phyloP scores from a whole-genome alignment of 1,140 invertebrate genomes.

The Ylistrum balloti region DNA sequence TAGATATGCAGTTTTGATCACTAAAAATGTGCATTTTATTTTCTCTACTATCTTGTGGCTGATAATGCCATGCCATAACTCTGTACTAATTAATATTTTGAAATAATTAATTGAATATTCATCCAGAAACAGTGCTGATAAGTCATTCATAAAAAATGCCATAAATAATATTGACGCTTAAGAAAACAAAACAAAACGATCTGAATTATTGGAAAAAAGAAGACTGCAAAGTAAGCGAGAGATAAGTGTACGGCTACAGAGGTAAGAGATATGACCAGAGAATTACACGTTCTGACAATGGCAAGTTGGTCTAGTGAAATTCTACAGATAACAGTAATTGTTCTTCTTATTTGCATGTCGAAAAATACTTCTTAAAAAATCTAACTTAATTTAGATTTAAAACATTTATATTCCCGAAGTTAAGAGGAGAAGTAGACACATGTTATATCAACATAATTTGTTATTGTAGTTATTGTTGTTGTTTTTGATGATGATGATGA shows the following conservation, averaged over 20 bases:
- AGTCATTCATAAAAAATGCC: background rate
- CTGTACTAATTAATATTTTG: background rate
- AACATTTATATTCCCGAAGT: no score
- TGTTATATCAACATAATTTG: no score
- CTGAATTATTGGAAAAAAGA: background rate
- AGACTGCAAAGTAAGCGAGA: background rate
- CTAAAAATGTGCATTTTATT: conserved; percentile 20
- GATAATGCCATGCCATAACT: conserved; percentile 9
- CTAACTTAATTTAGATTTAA: no score
- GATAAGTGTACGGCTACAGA: background rate
- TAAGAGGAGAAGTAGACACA: no score
- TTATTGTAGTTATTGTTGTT: no score
- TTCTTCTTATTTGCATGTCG: no score
- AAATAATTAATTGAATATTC: conserved; percentile 22
- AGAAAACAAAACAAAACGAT: background rate
- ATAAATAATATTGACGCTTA: background rate
- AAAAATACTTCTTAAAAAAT: no score
- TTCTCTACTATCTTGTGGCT: conserved; percentile 12
- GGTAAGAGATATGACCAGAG: no score
- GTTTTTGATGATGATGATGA: no score
- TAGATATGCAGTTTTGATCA: conserved; percentile 9
- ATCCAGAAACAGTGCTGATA: background rate
- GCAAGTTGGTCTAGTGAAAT: no score
- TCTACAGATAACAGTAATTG: no score
- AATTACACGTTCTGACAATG: no score